Evolutionary conservation across 2,797 vertebrate genomes (phyloP), one percentile per base, ranked within the genome.

Genomic region (Miichthys miiuy): DNA sequence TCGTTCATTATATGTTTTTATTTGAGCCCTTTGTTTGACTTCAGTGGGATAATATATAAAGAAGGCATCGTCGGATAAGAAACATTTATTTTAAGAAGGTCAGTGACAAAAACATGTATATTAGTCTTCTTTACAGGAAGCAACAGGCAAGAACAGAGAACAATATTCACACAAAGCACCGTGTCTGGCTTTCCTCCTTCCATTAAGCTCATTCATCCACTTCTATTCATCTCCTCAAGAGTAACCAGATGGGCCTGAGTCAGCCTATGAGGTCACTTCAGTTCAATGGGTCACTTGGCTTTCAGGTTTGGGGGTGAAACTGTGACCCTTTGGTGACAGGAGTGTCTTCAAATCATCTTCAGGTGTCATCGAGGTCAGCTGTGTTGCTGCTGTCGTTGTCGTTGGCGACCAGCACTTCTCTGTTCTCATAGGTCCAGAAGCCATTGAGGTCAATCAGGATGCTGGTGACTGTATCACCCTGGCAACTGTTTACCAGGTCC

Each of bases 401-500:
- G 0, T 94, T 98, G 56, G 97, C 95, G 54, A 99, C 98, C 92
- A 99, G 96, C 60, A 98, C 97, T 87, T 99, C 98, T 93, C 98
- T 96, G 94, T 99, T 99, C 93, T 99, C 98, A 0, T 99, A 99
- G 0, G 97, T 99, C 98, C 98, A 99, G 94, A 99, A 99, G 60
- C 98, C 98, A 70, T 99, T 99, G 78, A 99, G 95, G 91, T 99
- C 98, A 11, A 99, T 99, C 42, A 99, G 95, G 94, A 99, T 99
- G 92, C 98, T 99, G 82, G 95, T 96, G 67, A 99, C 98, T 0
- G 98, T 99, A 87, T 99, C 98, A 8, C 98, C 98, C 94, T 99
- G 98, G 80, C 97, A 96, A 89, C 98, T 98, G 93, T 95, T 98
- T 74, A 99, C 99, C 91, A 99, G 92, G 84, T 99, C 98, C 92